Evolutionary conservation across 2,888 invertebrate genomes (phyloP).

Genomic region (Hololepta plana): DNA sequence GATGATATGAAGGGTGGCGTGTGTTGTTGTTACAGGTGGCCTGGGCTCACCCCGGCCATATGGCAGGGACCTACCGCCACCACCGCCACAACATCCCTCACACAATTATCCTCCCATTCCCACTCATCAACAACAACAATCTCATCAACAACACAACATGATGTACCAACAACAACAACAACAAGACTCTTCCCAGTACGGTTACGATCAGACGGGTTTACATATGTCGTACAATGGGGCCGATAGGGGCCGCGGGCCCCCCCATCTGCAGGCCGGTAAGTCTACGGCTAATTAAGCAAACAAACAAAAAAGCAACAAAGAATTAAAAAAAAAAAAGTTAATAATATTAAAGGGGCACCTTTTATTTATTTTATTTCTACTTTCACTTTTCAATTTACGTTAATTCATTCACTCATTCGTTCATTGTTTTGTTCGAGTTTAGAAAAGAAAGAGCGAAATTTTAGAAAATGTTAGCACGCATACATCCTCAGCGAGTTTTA

Average conservation of each 20-base stretch:
- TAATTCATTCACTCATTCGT: too few relatives aligned
- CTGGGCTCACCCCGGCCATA: constrained; percentile 37
- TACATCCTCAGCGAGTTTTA: too few relatives aligned
- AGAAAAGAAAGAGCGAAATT: too few relatives aligned
- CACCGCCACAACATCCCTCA: constrained; percentile 37
- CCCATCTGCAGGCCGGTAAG: constrained; percentile 31
- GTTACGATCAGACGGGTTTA: constrained; percentile 37
- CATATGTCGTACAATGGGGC: constrained; percentile 27
- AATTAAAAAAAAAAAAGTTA: too few relatives aligned
- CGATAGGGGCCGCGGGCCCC: constrained; percentile 25
- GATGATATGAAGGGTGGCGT: constrained; percentile 11
- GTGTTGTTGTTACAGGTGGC: constrained; percentile 37
- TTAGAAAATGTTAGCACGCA: too few relatives aligned
- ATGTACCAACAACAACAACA: constrained; percentile 31
- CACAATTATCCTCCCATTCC: constrained; percentile 21
- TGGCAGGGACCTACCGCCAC: constrained; percentile 31
- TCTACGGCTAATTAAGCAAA: constrained; percentile 16
- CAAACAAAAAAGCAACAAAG: too few relatives aligned
- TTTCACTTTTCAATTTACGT: too few relatives aligned
- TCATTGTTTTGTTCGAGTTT: too few relatives aligned
- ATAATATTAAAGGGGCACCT: too few relatives aligned
- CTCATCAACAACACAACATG: constrained; percentile 28
- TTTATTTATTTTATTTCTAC: too few relatives aligned
- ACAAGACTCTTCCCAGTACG: constrained; percentile 35
- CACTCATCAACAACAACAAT: constrained; percentile 32